Conservation (phyloP, 2,113 vertebrate species). For the Semnornis frantzii region DNA sequence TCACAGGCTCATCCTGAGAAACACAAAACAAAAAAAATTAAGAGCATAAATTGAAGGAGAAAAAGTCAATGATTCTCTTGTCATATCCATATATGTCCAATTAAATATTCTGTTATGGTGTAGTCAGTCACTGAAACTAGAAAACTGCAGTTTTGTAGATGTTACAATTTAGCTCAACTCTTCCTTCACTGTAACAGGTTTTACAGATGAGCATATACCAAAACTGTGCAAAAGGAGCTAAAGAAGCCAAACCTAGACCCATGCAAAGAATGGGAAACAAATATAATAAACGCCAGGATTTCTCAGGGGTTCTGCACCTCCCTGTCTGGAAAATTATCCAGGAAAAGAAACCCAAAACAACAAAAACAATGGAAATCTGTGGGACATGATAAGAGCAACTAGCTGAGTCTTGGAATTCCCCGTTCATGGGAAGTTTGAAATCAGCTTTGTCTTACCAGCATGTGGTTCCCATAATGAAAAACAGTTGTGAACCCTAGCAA, state of each 20-base stretch:
- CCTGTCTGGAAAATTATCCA: not conserved
- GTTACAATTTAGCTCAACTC: not conserved
- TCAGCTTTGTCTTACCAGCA: not conserved
- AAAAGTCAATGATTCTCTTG: not conserved
- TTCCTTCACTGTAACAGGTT: not conserved
- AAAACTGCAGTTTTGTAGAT: not conserved
- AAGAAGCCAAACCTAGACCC: not conserved
- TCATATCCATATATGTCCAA: not conserved
- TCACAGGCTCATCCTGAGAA: not conserved
- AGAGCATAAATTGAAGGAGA: not conserved
- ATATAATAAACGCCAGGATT: not conserved
- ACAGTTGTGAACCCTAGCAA: not conserved
- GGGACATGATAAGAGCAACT: not conserved
- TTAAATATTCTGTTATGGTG: not conserved
- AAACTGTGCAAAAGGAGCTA: not conserved
- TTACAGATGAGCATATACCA: not conserved
- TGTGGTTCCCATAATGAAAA: constrained; percentile 1
- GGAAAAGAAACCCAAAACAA: not conserved
- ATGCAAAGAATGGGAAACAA: not conserved
- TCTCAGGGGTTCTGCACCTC: not conserved
- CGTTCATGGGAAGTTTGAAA: not conserved
- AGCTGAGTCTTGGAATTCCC: not conserved
- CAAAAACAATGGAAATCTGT: not conserved
- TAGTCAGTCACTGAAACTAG: not conserved
- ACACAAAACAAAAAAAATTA: not conserved